Conservation (phyloP, 2,888 invertebrate genomes). For the Phrixothrix hirtus region DNA sequence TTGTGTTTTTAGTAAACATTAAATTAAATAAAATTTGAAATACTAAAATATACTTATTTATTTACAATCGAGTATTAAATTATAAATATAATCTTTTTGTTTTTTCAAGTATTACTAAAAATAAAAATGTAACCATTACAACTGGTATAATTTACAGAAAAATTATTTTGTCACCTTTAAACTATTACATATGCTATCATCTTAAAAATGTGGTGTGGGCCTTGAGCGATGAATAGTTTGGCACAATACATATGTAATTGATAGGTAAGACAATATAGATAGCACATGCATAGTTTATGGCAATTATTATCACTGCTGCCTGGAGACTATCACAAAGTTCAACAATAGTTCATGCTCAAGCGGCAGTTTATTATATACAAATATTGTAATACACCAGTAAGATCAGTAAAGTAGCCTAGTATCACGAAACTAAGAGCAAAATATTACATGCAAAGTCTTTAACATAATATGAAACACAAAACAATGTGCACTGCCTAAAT, state of each 20-base stretch:
- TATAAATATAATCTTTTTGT: too few species aligned
- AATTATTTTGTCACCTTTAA: slow-evolving; percentile 8
- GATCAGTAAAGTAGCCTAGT: slow-evolving; percentile 50
- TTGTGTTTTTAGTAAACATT: too few species aligned
- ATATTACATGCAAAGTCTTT: slow-evolving; percentile 26
- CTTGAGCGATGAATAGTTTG: slow-evolving; percentile 23
- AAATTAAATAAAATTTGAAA: too few species aligned
- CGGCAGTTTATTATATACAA: slow-evolving; percentile 39
- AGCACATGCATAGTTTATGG: slow-evolving; percentile 11
- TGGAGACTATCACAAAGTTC: slow-evolving; percentile 52
- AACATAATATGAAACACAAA: neutral
- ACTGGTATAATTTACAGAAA: slow-evolving; percentile 44
- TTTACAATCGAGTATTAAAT: too few species aligned
- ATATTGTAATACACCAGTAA: slow-evolving; percentile 50
- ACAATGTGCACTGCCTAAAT: neutral
- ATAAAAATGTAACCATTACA: too few species aligned
- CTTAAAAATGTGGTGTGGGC: slow-evolving; percentile 7
- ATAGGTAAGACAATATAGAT: slow-evolving; percentile 10
- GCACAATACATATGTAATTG: slow-evolving; percentile 23
- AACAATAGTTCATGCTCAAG: slow-evolving; percentile 36
- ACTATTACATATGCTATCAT: slow-evolving; percentile 4
- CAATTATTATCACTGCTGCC: slow-evolving; percentile 33
- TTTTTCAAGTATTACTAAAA: too few species aligned
- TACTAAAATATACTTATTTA: too few species aligned
- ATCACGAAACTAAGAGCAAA: slow-evolving; percentile 50